Base-by-base conservation (phyloP, 2,113 vertebrate species). In the Hydrochoerus hydrochaeris region DNA sequence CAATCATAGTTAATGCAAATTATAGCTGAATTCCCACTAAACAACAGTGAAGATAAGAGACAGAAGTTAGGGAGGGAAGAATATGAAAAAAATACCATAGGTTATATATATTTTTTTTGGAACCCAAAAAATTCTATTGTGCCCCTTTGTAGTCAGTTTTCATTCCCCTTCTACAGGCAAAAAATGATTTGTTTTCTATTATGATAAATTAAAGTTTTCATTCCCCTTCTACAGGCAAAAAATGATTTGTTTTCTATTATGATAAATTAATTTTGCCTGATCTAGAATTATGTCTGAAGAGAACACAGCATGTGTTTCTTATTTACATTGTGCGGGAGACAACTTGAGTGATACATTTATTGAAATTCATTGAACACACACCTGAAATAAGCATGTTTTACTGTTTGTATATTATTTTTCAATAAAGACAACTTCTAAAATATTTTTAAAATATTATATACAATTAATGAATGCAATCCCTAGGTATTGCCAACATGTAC, bases 201-300 rank as follows among this genome's bases (percentile, higher is more conserved):
- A 85, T 8, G 69, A 60, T 6, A 77, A 30, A 60, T 77, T 49
- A 77, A 91, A 90, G 38, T 58, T 20, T 30, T 46, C 19, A 44
- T 1, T 86, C 32, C 8, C 32, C 41, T 80, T 6, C 46, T 88
- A 49, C 28, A 90, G 58, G 57, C 35, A 88, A 93, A 90, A 62
- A 19, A 57, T 38, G 22, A 86, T 67, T 7, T 73, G 41, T 35
- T 90, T 92, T 78, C 54, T 85, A 14, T 85, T 82, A 85, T 8
- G 69, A 60, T 6, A 77, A 30, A 60, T 77, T 49, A 77, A 91
- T 49, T 90, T 71, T 88, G 5, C 44, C 38, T 93, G n/a, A 78
- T 92, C 58, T 96, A 85, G 65, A 95, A 78, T 83, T 78, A 28
- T 10, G 44, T 71, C 52, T 58, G 30, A 90, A 77, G 35, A 93